phyloP scores from a whole-genome alignment of 1,140 invertebrate species.

The Onthophagus taurus region DNA sequence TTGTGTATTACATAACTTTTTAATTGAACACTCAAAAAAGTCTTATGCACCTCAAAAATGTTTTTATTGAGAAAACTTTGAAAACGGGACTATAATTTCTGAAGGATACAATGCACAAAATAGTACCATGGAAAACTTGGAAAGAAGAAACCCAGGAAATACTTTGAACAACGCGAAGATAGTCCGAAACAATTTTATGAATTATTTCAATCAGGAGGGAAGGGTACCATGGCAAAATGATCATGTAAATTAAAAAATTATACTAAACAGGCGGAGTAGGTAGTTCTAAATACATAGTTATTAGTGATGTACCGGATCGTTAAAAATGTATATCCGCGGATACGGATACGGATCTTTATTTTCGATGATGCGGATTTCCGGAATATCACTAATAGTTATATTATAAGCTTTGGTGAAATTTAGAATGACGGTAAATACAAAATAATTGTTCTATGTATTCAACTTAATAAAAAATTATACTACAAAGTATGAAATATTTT shows the following conservation, averaged over 20 bases:
- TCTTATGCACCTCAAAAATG: constrained; percentile 22
- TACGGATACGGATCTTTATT: not conserved
- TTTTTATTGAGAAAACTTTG: constrained; percentile 24
- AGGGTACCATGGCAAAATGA: constrained; percentile 24
- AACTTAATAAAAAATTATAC: constrained; percentile 16
- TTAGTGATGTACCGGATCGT: not conserved
- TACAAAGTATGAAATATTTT: constrained; percentile 15
- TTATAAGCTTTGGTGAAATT: constrained; percentile 1
- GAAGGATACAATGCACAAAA: constrained; percentile 14
- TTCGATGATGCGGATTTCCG: not conserved
- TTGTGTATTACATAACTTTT: constrained; percentile 17
- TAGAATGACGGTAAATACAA: constrained; percentile 2
- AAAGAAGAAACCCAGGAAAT: constrained; percentile 19
- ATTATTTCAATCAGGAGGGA: constrained; percentile 24
- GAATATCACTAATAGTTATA: not conserved
- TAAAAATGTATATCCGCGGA: not conserved
- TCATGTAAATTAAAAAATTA: constrained; percentile 14
- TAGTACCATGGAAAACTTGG: constrained; percentile 16
- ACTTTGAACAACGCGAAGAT: constrained; percentile 18
- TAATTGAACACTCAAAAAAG: constrained; percentile 1
- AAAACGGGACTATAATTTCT: constrained; percentile 20
- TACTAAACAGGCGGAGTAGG: not conserved
- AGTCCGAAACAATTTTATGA: constrained; percentile 19
- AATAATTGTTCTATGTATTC: constrained; percentile 1
- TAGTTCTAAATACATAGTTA: constrained; percentile 3